Evolutionary conservation across 1,140 invertebrate species (phyloP).

Genomic region (Lethrus apterus): DNA sequence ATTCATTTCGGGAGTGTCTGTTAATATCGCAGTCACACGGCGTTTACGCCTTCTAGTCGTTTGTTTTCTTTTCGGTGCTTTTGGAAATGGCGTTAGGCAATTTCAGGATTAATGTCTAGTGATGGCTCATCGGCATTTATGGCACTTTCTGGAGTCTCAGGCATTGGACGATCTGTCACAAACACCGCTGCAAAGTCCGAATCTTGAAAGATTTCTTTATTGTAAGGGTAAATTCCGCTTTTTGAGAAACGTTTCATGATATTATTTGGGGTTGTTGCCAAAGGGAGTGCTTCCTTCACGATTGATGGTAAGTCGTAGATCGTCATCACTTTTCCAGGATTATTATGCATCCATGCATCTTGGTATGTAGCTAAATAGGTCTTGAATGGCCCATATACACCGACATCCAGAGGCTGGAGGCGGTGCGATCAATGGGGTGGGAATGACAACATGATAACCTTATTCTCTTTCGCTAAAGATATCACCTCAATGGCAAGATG

Average conservation of each 20-base stretch:
- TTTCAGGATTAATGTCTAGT: no score
- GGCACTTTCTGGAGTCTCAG: constrained; percentile 3
- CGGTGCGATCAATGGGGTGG: constrained; percentile 40
- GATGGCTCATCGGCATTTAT: no score
- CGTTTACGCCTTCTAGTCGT: constrained; percentile 15
- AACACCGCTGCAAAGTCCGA: constrained; percentile 32
- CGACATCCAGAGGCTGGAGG: constrained; percentile 29
- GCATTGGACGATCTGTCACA: constrained; percentile 35
- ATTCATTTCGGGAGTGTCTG: background rate
- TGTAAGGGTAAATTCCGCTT: constrained; percentile 39
- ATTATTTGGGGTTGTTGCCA: constrained; percentile 38
- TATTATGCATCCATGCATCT: constrained; percentile 40
- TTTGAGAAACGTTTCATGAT: constrained; percentile 40
- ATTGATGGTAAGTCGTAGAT: constrained; percentile 44
- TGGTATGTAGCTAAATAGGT: constrained; percentile 28
- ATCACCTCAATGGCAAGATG: constrained; percentile 26
- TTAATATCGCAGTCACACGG: constrained; percentile 9
- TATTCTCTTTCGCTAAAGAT: constrained; percentile 29
- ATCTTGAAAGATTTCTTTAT: constrained; percentile 35
- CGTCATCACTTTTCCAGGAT: constrained; percentile 42
- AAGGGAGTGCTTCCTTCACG: constrained; percentile 35
- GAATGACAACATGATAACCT: constrained; percentile 38
- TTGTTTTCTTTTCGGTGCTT: background rate
- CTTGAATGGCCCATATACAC: constrained; percentile 40
- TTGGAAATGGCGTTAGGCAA: background rate